Evolutionary conservation across 2,888 invertebrate species (phyloP).

Genomic region (Euphydryas editha): DNA sequence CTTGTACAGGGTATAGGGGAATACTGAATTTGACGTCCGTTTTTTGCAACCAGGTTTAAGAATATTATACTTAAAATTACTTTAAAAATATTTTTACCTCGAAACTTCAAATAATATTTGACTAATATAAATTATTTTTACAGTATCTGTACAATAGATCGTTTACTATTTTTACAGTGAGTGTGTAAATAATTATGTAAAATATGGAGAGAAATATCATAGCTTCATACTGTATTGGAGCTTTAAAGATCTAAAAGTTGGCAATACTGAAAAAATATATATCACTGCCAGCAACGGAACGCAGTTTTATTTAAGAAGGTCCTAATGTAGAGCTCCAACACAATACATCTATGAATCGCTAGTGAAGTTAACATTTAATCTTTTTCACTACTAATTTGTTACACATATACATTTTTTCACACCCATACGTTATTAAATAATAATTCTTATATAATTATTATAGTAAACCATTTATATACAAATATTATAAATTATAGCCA

Average conservation of each 20-base stretch:
- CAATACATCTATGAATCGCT: constrained; percentile 26
- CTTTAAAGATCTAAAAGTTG: neutral
- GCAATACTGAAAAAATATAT: neutral
- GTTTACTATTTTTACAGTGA: constrained; percentile 28
- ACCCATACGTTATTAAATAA: constrained; percentile 69
- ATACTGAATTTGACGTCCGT: too few relatives aligned
- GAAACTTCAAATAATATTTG: constrained; percentile 11
- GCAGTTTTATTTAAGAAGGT: constrained; percentile 1
- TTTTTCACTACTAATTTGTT: constrained; percentile 37
- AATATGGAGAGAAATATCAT: constrained; percentile 20
- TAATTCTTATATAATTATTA: constrained; percentile 49
- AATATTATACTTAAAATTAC: too few relatives aligned
- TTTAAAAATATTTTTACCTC: too few relatives aligned
- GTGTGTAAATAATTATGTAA: constrained; percentile 32
- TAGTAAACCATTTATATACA: constrained; percentile 43
- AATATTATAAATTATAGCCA: constrained; percentile 47
- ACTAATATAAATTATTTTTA: constrained; percentile 49
- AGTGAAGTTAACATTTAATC: constrained; percentile 35
- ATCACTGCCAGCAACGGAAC: constrained; percentile 9
- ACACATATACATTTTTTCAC: constrained; percentile 77
- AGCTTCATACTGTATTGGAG: constrained; percentile 10
- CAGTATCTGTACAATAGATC: constrained; percentile 44
- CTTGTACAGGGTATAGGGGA: too few relatives aligned
- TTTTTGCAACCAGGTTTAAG: too few relatives aligned
- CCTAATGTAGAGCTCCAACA: constrained; percentile 17